These are phyloP conservation scores for Euphonia xanthogaster DNA, from an alignment of 2,797 vertebrate species.

Conservation along the genomic window DNA sequence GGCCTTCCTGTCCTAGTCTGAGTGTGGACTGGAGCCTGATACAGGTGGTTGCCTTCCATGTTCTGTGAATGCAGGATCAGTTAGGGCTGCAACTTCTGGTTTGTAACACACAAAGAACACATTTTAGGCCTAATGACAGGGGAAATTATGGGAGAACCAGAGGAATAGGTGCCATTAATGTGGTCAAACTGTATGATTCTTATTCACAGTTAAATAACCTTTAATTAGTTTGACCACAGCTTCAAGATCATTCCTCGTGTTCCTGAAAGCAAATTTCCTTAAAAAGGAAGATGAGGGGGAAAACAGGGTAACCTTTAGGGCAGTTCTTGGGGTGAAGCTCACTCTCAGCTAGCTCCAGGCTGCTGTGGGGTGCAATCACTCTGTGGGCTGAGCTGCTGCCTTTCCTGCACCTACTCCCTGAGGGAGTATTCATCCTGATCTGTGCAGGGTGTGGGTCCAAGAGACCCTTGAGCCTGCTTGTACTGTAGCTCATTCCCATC, in stretches of 20 bases:
- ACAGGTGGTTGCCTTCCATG: accelerated
- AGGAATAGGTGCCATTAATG: not conserved
- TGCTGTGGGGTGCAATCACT: not conserved
- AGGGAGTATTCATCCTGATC: not conserved
- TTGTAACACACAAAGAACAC: not conserved
- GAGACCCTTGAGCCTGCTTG: not conserved
- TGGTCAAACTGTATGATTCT: not conserved
- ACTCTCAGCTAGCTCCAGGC: not conserved
- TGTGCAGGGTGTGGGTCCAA: not conserved
- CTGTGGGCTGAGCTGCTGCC: not conserved
- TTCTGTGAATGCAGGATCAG: not conserved
- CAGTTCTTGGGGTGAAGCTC: not conserved
- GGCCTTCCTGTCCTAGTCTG: not conserved
- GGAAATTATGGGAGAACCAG: not conserved
- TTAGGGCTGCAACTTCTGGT: not conserved
- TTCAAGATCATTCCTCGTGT: not conserved
- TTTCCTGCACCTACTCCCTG: not conserved
- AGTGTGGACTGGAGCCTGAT: not conserved
- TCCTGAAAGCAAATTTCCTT: not conserved
- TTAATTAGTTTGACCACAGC: not conserved
- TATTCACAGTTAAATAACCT: not conserved
- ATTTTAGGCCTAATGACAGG: not conserved
- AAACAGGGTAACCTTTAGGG: not conserved
- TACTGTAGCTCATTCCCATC: not conserved
- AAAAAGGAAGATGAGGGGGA: not conserved